A percentile compares a stretch with the other conserved stretches of the same genome.
These are phyloP conservation scores for Gambusia affinis DNA, from an alignment of 2,113 vertebrate genomes.

Conservation along the genomic window DNA sequence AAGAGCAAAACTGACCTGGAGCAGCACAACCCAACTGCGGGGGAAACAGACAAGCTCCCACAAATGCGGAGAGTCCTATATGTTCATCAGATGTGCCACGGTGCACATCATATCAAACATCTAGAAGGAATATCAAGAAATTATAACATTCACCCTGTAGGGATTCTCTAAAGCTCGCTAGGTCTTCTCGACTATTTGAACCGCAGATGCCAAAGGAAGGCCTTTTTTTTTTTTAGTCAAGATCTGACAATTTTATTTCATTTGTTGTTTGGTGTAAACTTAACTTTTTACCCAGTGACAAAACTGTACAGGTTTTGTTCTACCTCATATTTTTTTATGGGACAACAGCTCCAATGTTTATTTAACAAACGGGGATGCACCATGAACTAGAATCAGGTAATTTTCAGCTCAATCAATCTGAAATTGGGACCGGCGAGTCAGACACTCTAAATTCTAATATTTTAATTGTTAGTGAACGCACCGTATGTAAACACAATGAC, in stretches of 20 bases:
- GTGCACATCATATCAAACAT: slow-evolving; percentile 14
- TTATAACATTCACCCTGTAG: slow-evolving; percentile 38
- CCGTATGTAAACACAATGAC: neutral
- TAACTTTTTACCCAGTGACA: slow-evolving; percentile 28
- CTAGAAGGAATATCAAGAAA: slow-evolving; percentile 22
- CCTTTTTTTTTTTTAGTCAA: slow-evolving; percentile 44
- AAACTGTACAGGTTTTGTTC: slow-evolving; percentile 4
- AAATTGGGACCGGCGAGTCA: neutral
- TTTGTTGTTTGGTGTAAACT: slow-evolving; percentile 39
- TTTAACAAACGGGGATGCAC: slow-evolving; percentile 26
- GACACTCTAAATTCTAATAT: neutral
- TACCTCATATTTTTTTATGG: neutral
- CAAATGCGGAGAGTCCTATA: slow-evolving; percentile 6
- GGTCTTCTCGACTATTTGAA: slow-evolving; percentile 16
- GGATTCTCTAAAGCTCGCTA: slow-evolving; percentile 11
- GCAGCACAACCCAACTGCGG: slow-evolving; percentile 32
- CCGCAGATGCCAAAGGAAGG: slow-evolving; percentile 69
- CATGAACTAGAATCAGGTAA: neutral
- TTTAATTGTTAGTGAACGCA: neutral
- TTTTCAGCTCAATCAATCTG: neutral
- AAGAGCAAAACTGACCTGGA: slow-evolving; percentile 16
- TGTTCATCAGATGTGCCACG: slow-evolving; percentile 18
- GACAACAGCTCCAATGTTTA: slow-evolving; percentile 48
- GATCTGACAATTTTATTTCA: slow-evolving; percentile 36
- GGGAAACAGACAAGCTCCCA: slow-evolving; percentile 19